These are phyloP conservation scores for Drosophila hydei DNA, from an alignment of 1,140 invertebrate species.

Conservation along the genomic window DNA sequence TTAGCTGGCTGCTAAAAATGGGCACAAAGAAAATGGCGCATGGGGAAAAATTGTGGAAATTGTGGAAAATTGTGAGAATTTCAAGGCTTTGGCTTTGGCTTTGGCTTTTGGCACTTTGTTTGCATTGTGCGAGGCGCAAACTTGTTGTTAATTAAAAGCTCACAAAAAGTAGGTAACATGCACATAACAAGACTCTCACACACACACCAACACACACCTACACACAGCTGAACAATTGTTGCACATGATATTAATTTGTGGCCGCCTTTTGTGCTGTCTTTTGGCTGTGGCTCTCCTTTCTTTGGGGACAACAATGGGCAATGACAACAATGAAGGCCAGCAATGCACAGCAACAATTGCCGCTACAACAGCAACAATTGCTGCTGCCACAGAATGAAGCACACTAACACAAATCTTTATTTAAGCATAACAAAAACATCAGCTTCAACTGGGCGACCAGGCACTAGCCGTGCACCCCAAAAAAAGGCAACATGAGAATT, in stretches of 20 bases:
- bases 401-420: constrained; percentile 81
- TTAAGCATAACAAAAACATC: constrained; percentile 75
- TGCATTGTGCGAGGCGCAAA: constrained; percentile 30
- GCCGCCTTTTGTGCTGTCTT: constrained; percentile 33
- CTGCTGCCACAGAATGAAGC: constrained; percentile 35
- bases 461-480: constrained; percentile 2
- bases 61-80: constrained; percentile 48
- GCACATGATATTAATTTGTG: constrained; percentile 71
- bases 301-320: constrained; percentile 57
- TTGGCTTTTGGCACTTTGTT: constrained; percentile 38
- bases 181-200: constrained; percentile 53
- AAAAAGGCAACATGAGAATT: constrained; percentile 13
- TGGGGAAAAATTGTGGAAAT: constrained; percentile 7
- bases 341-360: constrained; percentile 72
- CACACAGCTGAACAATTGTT: constrained; percentile 54
- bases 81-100: constrained; percentile 58
- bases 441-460: constrained; percentile 40
- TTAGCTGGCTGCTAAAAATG: constrained; percentile 25
- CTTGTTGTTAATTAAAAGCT: constrained; percentile 79
- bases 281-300: constrained; percentile 30
- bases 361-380: constrained; percentile 38
- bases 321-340: constrained; percentile 77
- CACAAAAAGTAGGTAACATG: constrained; percentile 79
- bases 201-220: constrained; percentile 16
- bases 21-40: constrained; percentile 23